phyloP scores from a whole-genome alignment of 2,888 invertebrate species.

The Oxycera nigricornis region DNA sequence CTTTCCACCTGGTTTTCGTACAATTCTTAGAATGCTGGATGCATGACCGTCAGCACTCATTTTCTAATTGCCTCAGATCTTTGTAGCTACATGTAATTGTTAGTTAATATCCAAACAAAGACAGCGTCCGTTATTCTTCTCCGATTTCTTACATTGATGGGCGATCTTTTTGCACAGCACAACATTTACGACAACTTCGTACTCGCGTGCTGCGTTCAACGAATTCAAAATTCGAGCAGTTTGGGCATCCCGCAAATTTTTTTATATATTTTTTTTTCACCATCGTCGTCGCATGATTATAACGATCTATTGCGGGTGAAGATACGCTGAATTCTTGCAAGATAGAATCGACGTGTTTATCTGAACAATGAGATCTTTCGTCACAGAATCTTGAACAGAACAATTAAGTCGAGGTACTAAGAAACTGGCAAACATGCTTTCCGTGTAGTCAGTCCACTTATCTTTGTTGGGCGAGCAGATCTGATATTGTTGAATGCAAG shows the following conservation, averaged over 20 bases:
- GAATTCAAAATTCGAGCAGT: too few species aligned
- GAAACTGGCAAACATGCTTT: neutral
- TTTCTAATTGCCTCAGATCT: neutral
- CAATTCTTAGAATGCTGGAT: too few species aligned
- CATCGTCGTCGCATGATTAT: too few species aligned
- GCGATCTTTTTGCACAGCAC: neutral
- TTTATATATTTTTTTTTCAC: too few species aligned
- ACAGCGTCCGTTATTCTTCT: neutral
- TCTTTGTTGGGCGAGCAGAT: too few species aligned
- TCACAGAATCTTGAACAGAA: conserved; percentile 46
- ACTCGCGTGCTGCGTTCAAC: too few species aligned
- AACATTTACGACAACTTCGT: neutral
- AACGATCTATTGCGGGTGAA: too few species aligned
- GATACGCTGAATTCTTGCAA: too few species aligned
- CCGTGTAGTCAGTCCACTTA: too few species aligned
- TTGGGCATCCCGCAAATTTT: too few species aligned
- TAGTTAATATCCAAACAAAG: neutral
- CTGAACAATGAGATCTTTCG: conserved; percentile 44
- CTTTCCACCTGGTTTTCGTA: too few species aligned
- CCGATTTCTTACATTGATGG: neutral
- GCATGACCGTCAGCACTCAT: neutral
- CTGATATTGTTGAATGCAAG: too few species aligned
- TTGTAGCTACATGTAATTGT: neutral
- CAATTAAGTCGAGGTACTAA: conserved; percentile 35
- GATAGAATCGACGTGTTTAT: conserved; percentile 39